Percentiles rank a stretch among this genome's conserved stretches.
Evolutionary conservation across 2,888 invertebrate genomes (phyloP).

Genomic region (Nymphalis c-album): DNA sequence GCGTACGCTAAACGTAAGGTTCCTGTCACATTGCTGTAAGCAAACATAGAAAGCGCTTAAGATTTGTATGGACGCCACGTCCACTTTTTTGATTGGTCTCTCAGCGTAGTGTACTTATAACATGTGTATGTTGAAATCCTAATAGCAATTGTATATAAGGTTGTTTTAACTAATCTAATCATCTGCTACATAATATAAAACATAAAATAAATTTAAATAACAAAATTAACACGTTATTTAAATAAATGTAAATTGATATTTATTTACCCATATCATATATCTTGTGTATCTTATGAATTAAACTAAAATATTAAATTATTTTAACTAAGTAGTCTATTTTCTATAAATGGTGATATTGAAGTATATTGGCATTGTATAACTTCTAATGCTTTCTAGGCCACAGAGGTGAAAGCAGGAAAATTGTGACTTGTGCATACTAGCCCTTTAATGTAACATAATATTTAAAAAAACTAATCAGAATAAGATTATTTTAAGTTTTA

Average conservation of each 20-base stretch:
- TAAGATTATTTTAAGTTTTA: too few species aligned
- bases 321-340: neutral
- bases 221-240: too few species aligned
- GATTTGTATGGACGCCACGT: neutral
- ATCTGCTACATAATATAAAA: too few species aligned
- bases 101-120: neutral
- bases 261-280: too few species aligned
- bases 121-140: too few species aligned
- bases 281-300: too few species aligned
- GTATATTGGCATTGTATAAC: conserved; percentile 28
- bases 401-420: conserved; percentile 34
- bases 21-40: neutral
- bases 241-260: neutral
- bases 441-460: conserved; percentile 21
- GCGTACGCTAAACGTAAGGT: conserved; percentile 4
- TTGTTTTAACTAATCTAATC: too few species aligned
- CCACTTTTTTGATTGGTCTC: neutral
- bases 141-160: too few species aligned
- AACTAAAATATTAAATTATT: neutral
- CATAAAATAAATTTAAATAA: too few species aligned
- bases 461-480: too few species aligned
- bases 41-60: neutral
- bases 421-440: conserved; percentile 24
- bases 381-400: conserved; percentile 28
- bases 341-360: conserved; percentile 14